phyloP scores from a whole-genome alignment of 2,113 vertebrate genomes.

The Rynchops niger region DNA sequence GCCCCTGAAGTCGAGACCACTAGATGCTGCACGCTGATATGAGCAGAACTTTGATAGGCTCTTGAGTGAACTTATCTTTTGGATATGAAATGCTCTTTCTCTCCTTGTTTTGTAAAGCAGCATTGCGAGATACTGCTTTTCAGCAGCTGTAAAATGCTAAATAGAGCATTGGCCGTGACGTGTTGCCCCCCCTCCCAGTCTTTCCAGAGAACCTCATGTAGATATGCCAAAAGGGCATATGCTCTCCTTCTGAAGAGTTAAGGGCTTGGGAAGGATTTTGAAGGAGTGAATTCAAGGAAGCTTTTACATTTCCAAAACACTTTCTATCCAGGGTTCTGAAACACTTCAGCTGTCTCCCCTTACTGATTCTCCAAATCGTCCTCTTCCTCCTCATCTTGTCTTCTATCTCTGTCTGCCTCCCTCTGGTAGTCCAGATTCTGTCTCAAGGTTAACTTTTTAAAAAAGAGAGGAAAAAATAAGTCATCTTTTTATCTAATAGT shows the following conservation, averaged over 20 bases:
- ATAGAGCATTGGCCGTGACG: fast-evolving
- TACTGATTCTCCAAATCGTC: not conserved
- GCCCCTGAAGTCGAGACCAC: fast-evolving
- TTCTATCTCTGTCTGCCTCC: not conserved
- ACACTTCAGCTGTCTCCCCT: not conserved
- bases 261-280: not conserved
- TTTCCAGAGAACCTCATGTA: not conserved
- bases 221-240: not conserved
- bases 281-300: not conserved
- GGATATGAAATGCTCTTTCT: fast-evolving
- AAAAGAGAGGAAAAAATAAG: not conserved
- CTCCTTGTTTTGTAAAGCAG: not conserved
- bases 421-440: not conserved
- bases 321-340: not conserved
- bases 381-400: not conserved
- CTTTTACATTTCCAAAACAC: not conserved
- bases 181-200: fast-evolving
- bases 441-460: not conserved
- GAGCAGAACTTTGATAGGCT: not conserved
- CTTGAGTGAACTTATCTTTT: not conserved
- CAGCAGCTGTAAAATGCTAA: not conserved
- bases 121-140: fast-evolving
- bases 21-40: fast-evolving
- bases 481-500: not conserved
- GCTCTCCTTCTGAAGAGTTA: not conserved